phyloP scores from a whole-genome alignment of 2,113 vertebrate genomes.

The Myotis brandtii region DNA sequence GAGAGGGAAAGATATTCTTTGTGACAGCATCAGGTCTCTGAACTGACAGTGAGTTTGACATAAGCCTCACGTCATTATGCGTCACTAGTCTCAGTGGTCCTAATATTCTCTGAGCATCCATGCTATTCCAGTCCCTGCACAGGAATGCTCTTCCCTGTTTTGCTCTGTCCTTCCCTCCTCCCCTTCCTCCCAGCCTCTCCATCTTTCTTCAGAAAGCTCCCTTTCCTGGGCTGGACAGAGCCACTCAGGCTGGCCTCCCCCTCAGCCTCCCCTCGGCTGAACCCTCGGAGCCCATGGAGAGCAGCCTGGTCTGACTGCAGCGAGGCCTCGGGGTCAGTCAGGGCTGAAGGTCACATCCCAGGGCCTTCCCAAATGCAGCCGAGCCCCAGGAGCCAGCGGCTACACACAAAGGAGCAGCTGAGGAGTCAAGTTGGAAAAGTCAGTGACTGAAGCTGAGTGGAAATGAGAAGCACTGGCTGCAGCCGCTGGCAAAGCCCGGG shows the following conservation, averaged over 20 bases:
- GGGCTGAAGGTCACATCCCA: constrained; percentile 61
- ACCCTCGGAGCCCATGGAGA: background rate
- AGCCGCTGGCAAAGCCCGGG: rapidly evolving
- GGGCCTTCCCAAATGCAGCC: constrained; percentile 33
- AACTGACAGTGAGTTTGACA: background rate
- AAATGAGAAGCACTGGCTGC: background rate
- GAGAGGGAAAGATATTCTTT: background rate
- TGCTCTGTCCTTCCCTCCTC: background rate
- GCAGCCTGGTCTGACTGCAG: constrained; percentile 33
- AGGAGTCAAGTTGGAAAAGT: constrained; percentile 85
- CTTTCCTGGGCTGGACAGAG: background rate
- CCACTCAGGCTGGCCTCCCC: constrained; percentile 29
- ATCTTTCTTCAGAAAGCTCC: background rate
- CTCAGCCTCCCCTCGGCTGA: constrained; percentile 57
- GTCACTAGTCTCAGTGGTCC: background rate
- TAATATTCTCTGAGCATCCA: background rate
- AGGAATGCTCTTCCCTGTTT: background rate
- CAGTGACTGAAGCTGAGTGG: constrained; percentile 35
- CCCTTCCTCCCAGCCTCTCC: background rate
- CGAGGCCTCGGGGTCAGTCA: constrained; percentile 72
- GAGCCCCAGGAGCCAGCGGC: constrained; percentile 70
- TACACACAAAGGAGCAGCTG: constrained; percentile 72
- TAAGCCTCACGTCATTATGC: background rate
- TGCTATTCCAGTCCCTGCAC: background rate
- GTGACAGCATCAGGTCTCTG: background rate